Conservation (phyloP, 1,140 invertebrate species). For the Samia ricini region DNA sequence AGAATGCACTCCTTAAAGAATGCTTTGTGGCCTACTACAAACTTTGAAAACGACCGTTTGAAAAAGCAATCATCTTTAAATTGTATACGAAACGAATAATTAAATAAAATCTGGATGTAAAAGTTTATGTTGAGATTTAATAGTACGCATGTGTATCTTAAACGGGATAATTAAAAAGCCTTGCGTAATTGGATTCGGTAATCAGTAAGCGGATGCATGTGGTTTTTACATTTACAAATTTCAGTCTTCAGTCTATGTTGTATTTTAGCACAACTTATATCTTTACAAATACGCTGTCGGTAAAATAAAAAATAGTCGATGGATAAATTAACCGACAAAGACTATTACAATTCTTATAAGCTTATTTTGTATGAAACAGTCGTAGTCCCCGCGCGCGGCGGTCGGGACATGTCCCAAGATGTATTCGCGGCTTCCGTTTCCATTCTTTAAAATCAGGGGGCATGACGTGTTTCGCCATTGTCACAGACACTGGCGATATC, state of each 20-base stretch:
- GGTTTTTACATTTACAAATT: neutral
- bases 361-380: slow-evolving; percentile 36
- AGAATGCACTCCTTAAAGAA: slow-evolving; percentile 42
- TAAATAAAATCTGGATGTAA: slow-evolving; percentile 21
- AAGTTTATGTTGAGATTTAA: neutral
- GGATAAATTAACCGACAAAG: slow-evolving; percentile 5
- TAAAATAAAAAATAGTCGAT: neutral
- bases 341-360: slow-evolving; percentile 5
- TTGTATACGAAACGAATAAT: slow-evolving; percentile 25
- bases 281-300: neutral
- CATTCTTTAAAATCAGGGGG: slow-evolving; percentile 52
- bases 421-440: slow-evolving; percentile 51
- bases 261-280: neutral
- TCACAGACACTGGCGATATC: slow-evolving; percentile 36
- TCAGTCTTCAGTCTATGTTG: neutral
- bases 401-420: slow-evolving; percentile 33
- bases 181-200: neutral
- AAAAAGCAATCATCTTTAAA: slow-evolving; percentile 32
- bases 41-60: slow-evolving; percentile 28
- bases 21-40: slow-evolving; percentile 37
- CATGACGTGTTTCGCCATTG: slow-evolving; percentile 58
- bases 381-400: slow-evolving; percentile 21
- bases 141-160: neutral
- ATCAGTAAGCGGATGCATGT: neutral
- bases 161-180: neutral